These are phyloP conservation scores for Crocidura indochinensis DNA, from an alignment of 2,797 vertebrate genomes.

Conservation along the genomic window DNA sequence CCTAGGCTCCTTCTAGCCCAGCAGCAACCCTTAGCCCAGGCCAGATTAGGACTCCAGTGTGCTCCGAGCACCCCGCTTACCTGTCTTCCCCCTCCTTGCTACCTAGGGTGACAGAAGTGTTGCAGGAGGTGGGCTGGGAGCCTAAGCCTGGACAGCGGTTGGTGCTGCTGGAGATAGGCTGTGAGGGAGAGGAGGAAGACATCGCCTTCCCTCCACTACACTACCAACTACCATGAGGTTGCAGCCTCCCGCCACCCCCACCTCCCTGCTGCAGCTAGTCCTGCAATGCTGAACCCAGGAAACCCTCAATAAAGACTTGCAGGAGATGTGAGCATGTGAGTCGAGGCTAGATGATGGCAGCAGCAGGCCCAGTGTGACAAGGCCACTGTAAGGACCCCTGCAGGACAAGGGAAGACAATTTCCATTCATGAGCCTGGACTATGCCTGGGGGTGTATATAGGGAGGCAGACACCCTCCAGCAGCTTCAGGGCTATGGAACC, in stretches of 20 bases:
- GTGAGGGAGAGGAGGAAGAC: conserved; percentile 88
- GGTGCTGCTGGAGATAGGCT: conserved; percentile 90
- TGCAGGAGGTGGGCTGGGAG: conserved; percentile 83
- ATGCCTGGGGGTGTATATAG: background rate
- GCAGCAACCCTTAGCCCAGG: conserved; percentile 26
- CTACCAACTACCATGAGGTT: conserved; percentile 70
- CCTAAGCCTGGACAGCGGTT: conserved; percentile 85
- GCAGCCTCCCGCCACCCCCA: background rate
- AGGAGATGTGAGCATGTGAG: background rate
- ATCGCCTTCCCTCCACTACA: conserved; percentile 85
- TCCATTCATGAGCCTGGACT: background rate
- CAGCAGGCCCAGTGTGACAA: background rate
- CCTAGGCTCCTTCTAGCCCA: conserved; percentile 73
- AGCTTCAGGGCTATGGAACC: conserved; percentile 43
- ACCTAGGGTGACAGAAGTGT: conserved; percentile 92
- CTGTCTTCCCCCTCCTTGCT: background rate
- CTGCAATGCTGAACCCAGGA: background rate
- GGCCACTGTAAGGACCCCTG: background rate
- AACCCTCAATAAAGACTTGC: conserved; percentile 72
- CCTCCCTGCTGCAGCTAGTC: accelerated
- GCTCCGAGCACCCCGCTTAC: conserved; percentile 20
- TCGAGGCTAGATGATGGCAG: background rate
- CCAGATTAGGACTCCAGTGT: background rate
- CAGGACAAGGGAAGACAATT: conserved; percentile 16
- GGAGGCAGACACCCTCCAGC: background rate